These are phyloP conservation scores for Vicugna pacos DNA, from an alignment of 2,113 vertebrate genomes.

Conservation along the genomic window DNA sequence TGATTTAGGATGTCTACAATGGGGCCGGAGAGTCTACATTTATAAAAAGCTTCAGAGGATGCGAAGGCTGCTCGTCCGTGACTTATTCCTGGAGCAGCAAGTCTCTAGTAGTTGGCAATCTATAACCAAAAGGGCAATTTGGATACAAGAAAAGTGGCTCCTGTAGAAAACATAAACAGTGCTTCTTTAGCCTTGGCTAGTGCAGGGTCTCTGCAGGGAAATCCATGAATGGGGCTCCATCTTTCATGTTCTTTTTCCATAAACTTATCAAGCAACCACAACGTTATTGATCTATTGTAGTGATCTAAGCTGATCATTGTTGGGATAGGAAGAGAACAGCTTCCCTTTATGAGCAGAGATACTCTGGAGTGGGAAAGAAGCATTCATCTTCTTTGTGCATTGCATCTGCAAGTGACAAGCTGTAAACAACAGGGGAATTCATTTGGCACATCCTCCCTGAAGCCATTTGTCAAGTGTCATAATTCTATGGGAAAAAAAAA, in stretches of 20 bases:
- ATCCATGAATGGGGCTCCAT: neutral
- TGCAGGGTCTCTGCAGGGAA: neutral
- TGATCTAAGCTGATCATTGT: neutral
- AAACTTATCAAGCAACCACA: neutral
- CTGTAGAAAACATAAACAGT: neutral
- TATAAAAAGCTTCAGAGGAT: neutral
- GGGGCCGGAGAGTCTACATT: neutral
- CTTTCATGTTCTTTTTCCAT: neutral
- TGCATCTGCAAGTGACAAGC: neutral
- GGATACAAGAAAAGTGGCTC: neutral
- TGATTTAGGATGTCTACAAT: neutral
- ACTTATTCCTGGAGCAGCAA: neutral
- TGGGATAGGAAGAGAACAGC: neutral
- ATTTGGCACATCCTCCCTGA: constrained; percentile 9
- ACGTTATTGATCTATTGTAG: neutral
- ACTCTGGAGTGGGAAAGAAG: neutral
- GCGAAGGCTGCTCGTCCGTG: neutral
- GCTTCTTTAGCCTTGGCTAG: neutral
- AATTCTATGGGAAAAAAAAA: constrained; percentile 12
- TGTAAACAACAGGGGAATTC: constrained; percentile 50
- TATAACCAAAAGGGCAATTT: neutral
- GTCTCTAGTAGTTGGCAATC: neutral
- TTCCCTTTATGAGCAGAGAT: neutral
- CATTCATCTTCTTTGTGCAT: neutral
- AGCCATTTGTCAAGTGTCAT: constrained; percentile 63